Evolutionary conservation across 1,140 invertebrate genomes (phyloP).

Genomic region (Drosophila miranda): DNA sequence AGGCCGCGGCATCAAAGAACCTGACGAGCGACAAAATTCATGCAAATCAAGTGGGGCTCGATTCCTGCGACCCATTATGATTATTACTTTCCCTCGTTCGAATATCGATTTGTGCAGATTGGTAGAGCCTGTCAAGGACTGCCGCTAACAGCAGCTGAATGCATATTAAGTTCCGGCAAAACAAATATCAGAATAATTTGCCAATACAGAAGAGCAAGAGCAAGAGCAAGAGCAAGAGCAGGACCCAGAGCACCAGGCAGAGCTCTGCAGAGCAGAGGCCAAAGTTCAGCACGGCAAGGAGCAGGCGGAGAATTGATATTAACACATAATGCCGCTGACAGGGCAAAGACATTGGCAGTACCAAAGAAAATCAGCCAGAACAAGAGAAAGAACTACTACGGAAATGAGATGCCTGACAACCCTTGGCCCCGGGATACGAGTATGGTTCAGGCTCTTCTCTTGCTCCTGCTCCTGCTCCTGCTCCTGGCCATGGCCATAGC

Average conservation of each 20-base stretch:
- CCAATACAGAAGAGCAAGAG: conserved; percentile 46
- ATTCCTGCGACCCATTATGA: conserved; percentile 52
- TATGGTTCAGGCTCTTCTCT: too few relatives aligned
- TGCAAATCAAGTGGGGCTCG: conserved; percentile 52
- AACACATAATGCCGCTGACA: conserved; percentile 77
- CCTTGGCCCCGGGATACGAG: conserved; percentile 18
- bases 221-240: conserved; percentile 2
- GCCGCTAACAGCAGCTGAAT: conserved; percentile 53
- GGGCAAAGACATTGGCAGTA: conserved; percentile 37
- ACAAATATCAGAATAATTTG: conserved; percentile 76
- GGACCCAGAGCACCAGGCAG: conserved; percentile 3
- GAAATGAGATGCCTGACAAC: conserved; percentile 53
- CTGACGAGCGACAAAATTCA: conserved; percentile 40
- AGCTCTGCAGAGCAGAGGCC: background rate
- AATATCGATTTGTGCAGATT: conserved; percentile 65
- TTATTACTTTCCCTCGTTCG: conserved; percentile 60
- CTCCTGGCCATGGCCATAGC: conserved; percentile 2
- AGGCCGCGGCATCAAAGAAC: conserved; percentile 49
- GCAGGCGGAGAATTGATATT: conserved; percentile 64
- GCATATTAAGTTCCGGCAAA: conserved; percentile 77
- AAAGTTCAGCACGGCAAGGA: conserved; percentile 33
- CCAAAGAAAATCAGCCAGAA: conserved; percentile 14
- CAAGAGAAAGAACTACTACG: conserved; percentile 19
- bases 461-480: too few relatives aligned
- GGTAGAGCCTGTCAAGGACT: conserved; percentile 21